Evolutionary conservation across 2,113 vertebrate species (phyloP).

Genomic region (Charadrius vociferus): DNA sequence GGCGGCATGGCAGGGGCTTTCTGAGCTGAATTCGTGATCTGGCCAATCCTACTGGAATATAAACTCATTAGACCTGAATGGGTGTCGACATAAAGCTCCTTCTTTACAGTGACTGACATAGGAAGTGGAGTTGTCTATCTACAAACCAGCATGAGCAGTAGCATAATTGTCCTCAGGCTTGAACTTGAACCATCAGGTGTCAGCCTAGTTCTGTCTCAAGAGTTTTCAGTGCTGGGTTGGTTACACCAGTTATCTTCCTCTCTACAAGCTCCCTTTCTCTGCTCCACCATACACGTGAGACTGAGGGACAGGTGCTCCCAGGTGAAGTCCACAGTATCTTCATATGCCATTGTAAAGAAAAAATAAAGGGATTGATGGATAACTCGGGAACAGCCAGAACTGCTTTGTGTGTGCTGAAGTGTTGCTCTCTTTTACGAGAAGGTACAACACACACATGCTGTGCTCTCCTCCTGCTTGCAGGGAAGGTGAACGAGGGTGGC

Average conservation of each 20-base stretch:
- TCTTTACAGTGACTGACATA: neutral
- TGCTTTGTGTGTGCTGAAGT: neutral
- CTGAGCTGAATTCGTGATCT: neutral
- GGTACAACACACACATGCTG: neutral
- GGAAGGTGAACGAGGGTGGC: neutral
- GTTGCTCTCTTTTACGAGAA: fast-evolving
- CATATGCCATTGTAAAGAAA: neutral
- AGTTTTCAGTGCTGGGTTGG: neutral
- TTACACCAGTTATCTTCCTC: neutral
- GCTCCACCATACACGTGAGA: neutral
- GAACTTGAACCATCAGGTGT: neutral
- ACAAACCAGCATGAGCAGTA: neutral
- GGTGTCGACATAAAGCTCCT: neutral
- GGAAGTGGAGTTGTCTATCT: neutral
- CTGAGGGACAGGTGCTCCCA: neutral
- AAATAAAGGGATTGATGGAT: neutral
- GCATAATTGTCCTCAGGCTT: fast-evolving
- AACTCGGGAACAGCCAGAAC: too few species aligned
- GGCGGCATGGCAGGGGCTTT: fast-evolving
- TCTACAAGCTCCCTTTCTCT: neutral
- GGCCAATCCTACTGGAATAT: neutral
- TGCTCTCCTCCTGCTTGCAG: neutral
- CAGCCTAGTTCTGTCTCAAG: neutral
- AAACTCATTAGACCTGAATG: neutral
- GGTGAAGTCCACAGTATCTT: neutral